Conservation (phyloP, 2,113 vertebrate genomes). For the Neolamprologus sp. region DNA sequence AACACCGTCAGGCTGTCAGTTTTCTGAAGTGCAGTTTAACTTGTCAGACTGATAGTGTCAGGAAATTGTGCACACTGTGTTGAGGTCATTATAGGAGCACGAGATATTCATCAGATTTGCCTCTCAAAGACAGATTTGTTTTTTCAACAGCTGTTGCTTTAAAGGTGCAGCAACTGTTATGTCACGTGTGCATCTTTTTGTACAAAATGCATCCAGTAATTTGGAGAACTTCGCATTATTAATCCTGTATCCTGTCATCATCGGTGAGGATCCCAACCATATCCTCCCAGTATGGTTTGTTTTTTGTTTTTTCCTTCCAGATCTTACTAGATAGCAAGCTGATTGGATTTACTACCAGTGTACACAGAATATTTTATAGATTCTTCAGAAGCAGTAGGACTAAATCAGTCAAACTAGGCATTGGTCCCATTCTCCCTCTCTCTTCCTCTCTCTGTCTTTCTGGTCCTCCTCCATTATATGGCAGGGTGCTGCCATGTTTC, state of each 20-base stretch:
- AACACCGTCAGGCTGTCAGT: not conserved
- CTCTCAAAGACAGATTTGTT: not conserved
- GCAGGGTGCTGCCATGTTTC: constrained; percentile 55
- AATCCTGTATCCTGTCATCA: not conserved
- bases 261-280: not conserved
- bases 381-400: not conserved
- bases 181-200: not conserved
- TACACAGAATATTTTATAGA: not conserved
- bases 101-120: not conserved
- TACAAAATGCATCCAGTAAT: not conserved
- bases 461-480: not conserved
- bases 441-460: not conserved
- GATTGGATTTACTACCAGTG: not conserved
- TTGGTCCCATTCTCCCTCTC: not conserved
- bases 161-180: not conserved
- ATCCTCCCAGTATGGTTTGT: not conserved
- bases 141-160: not conserved
- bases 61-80: not conserved
- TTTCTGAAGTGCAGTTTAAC: not conserved
- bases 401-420: not conserved
- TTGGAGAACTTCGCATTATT: not conserved
- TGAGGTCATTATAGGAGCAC: not conserved
- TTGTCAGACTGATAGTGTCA: not conserved
- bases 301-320: not conserved
- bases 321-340: not conserved